Percentiles rank a stretch among this genome's conserved stretches.
Evolutionary conservation across 2,113 vertebrate genomes (phyloP).

Genomic region (Eudyptes chrysolophus): DNA sequence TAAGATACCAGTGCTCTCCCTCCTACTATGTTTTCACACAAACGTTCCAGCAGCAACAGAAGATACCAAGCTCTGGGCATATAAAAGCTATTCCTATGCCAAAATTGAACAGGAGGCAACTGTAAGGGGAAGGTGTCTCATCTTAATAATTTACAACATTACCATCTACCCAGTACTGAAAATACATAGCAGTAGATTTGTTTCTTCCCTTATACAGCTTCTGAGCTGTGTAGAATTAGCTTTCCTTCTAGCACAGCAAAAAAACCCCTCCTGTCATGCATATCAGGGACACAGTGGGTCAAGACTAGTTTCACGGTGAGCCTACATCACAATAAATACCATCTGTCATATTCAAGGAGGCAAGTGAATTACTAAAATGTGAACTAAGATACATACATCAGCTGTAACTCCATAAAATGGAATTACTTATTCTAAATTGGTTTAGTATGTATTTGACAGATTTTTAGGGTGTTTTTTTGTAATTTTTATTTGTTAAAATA

Average conservation of each 20-base stretch:
- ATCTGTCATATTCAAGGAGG: neutral
- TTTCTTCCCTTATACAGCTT: neutral
- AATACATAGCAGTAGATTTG: neutral
- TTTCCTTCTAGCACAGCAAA: neutral
- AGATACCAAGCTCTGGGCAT: conserved; percentile 41
- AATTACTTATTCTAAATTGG: neutral
- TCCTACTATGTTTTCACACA: conserved; percentile 57
- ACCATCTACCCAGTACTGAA: neutral
- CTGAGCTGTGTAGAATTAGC: neutral
- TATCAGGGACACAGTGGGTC: neutral
- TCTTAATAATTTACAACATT: conserved; percentile 28
- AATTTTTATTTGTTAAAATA: neutral
- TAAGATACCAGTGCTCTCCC: conserved; percentile 7
- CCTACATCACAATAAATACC: neutral
- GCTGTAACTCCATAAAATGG: neutral
- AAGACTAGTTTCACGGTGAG: neutral
- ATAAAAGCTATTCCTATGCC: conserved; percentile 33
- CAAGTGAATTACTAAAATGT: neutral
- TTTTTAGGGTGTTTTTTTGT: neutral
- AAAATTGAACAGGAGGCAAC: conserved; percentile 31
- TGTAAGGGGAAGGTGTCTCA: conserved; percentile 24
- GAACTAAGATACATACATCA: neutral
- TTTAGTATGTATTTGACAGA: neutral
- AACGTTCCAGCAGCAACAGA: conserved; percentile 36
- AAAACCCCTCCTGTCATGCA: neutral